Conservation (phyloP, 1,140 invertebrate species). For the Lordiphosa collinella region DNA sequence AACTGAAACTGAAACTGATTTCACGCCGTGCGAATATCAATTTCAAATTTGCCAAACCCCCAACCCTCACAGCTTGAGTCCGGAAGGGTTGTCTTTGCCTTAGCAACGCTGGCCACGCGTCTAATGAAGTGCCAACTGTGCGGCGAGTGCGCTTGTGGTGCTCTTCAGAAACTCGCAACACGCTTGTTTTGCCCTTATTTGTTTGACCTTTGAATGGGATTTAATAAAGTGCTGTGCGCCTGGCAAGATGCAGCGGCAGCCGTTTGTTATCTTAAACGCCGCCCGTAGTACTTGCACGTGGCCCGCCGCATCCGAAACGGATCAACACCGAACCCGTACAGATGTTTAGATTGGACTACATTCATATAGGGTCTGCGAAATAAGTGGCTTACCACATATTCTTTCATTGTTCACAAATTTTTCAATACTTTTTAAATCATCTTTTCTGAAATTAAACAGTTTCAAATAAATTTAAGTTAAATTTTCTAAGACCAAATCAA, state of each 20-base stretch:
- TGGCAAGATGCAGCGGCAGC: slow-evolving; percentile 23
- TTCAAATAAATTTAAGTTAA: no score
- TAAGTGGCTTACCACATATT: no score
- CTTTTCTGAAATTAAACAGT: no score
- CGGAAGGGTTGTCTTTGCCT: slow-evolving; percentile 11
- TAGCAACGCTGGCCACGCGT: slow-evolving; percentile 48
- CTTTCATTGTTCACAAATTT: no score
- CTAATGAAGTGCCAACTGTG: slow-evolving; percentile 70
- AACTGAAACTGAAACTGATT: slow-evolving; percentile 60
- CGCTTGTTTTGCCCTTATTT: slow-evolving; percentile 47
- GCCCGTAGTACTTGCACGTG: slow-evolving; percentile 39
- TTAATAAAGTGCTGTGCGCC: slow-evolving; percentile 35
- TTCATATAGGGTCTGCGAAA: no score
- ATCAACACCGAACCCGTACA: slow-evolving; percentile 27
- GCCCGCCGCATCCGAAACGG: slow-evolving; percentile 26
- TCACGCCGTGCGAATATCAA: slow-evolving; percentile 74
- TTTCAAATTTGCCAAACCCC: slow-evolving; percentile 71
- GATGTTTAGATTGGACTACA: slow-evolving; percentile 5
- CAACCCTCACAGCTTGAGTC: slow-evolving; percentile 10
- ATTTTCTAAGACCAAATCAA: no score
- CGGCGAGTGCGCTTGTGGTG: slow-evolving; percentile 21
- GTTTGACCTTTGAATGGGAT: slow-evolving; percentile 71
- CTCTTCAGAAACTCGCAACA: slow-evolving; percentile 11
- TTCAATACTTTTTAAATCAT: no score
- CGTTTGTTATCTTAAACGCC: slow-evolving; percentile 57